Conservation (phyloP, 1,140 invertebrate species). For the Drosophila varians region DNA sequence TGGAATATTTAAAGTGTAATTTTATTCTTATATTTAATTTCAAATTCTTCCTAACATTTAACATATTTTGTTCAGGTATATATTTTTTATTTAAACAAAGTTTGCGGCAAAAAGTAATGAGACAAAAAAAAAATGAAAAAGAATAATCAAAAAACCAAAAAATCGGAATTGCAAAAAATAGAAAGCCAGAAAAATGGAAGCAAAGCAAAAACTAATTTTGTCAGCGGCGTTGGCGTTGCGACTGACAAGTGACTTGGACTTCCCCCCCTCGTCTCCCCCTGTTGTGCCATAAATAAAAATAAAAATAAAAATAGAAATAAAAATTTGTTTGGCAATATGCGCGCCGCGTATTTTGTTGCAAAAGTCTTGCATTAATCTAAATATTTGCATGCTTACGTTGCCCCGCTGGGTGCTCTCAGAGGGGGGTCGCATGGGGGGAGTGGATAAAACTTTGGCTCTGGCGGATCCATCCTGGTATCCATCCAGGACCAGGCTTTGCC, state of each 20-base stretch:
- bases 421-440: background rate
- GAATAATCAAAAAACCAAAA: background rate
- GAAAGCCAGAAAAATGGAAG: conserved; percentile 8
- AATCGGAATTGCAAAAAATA: conserved; percentile 1
- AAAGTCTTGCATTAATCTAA: conserved; percentile 82
- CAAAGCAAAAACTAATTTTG: conserved; percentile 60
- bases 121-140: background rate
- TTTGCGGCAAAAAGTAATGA: background rate
- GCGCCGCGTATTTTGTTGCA: conserved; percentile 80
- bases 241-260: conserved; percentile 66
- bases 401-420: too few species aligned
- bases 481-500: conserved; percentile 44
- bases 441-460: conserved; percentile 10
- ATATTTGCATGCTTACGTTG: conserved; percentile 75
- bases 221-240: conserved; percentile 55
- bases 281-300: conserved; percentile 81
- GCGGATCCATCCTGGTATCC: background rate
- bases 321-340: conserved; percentile 79
- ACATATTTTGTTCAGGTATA: too few species aligned
- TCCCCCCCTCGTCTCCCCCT: too few species aligned
- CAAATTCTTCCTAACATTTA: too few species aligned
- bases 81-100: too few species aligned
- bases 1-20: too few species aligned
- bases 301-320: conserved; percentile 57
- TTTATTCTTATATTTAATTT: too few species aligned